Evolutionary conservation across 1,140 invertebrate species (phyloP), one percentile per base, ranked within the genome.

Genomic region (Aleiodes sp.): DNA sequence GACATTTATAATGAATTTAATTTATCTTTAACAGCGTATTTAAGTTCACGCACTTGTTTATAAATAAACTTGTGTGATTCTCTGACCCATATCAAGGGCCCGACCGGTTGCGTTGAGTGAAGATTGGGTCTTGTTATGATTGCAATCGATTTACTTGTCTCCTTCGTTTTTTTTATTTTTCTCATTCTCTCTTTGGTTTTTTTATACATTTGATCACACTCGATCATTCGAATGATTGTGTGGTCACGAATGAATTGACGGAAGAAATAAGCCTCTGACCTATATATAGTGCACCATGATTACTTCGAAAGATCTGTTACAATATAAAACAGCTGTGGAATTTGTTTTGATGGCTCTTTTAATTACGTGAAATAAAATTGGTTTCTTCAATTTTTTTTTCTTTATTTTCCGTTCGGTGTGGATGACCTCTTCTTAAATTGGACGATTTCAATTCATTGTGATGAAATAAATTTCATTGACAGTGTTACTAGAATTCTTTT

Each of bases 261-360:
- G 6, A 24, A 16, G 4, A 63, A 28, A 43, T 33, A 41, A 28
- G 28, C 12, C 43, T 14, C 14, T 28, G 63, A 64, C 41, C 62
- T n/a, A 41, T n/a, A 46, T 64, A n/a, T n/a, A n/a, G n/a, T n/a
- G n/a, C n/a, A n/a, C n/a, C n/a, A n/a, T n/a, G n/a, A n/a, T n/a
- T n/a, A n/a, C n/a, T n/a, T n/a, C 28, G 62, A 37, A 14, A 33
- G 14, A 63, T 24, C 10, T 33, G 12, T 33, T 33, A 57, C 16
- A n/a, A n/a, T n/a, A n/a, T 14, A 14, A 1, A 14, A 4, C 28
- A 39, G 19, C 62, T 64, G 24, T 56, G 26, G 41, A 52, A 65
- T 65, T 56, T 65, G 26, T 65, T 65, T 65, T 65, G 41, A 52
- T 65, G 41, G 24, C 24, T 31, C 63, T 31, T 52, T 65, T 65